Percentiles rank a stretch among this genome's conserved stretches.
phyloP scores from a whole-genome alignment of 2,797 vertebrate species.

The Hyperoplus immaculatus region DNA sequence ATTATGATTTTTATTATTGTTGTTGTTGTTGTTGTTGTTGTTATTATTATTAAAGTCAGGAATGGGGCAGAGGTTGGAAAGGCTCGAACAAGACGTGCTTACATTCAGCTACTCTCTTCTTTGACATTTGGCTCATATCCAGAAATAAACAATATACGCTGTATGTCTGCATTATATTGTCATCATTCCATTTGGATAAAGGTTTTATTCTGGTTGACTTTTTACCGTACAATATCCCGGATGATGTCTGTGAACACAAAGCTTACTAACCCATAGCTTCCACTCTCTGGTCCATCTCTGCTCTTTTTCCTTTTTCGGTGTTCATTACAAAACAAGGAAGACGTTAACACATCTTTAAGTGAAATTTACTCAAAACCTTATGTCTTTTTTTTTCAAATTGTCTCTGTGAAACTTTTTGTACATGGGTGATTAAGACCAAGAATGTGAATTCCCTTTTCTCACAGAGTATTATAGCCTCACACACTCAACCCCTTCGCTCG shows the following conservation, averaged over 20 bases:
- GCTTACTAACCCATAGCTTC: not conserved
- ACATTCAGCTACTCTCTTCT: not conserved
- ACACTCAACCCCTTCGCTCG: conserved; percentile 57
- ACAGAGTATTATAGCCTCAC: conserved; percentile 41
- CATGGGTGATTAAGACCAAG: conserved; percentile 33
- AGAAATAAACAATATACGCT: not conserved
- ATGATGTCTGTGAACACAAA: conserved; percentile 2
- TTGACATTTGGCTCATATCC: conserved; percentile 8
- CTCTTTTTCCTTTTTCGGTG: not conserved
- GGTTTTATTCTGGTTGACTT: not conserved
- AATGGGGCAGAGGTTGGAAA: not conserved
- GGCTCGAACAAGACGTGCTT: not conserved
- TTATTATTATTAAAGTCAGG: too few relatives aligned
- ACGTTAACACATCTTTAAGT: conserved; percentile 5
- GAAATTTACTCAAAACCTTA: conserved; percentile 13
- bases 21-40: too few relatives aligned
- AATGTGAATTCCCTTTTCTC: conserved; percentile 26
- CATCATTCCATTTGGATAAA: not conserved
- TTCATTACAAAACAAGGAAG: conserved; percentile 11
- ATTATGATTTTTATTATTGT: too few relatives aligned
- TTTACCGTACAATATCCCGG: not conserved
- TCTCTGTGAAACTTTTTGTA: conserved; percentile 14
- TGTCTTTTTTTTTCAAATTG: conserved; percentile 12
- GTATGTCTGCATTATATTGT: not conserved
- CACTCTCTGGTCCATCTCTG: not conserved